phyloP scores from a whole-genome alignment of 1,140 invertebrate species.

The Eubasilissa regina region DNA sequence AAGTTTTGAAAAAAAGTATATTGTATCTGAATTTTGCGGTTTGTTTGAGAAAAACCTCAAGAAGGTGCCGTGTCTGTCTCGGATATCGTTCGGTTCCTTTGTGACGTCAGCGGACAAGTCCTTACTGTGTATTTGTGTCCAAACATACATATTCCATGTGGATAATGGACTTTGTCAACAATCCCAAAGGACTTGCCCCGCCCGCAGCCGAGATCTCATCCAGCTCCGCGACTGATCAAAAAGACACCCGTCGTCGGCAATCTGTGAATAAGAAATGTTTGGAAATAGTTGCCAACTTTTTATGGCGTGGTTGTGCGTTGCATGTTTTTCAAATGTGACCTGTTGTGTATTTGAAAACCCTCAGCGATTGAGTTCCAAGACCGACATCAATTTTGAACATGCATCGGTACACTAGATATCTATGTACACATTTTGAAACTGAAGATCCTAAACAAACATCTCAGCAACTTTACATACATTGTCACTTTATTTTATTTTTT shows the following conservation, averaged over 20 bases:
- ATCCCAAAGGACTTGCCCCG: background rate
- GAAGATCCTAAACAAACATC: constrained; percentile 7
- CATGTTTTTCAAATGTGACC: background rate
- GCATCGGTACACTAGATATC: constrained; percentile 11
- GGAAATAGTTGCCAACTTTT: background rate
- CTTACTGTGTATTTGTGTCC: constrained; percentile 27
- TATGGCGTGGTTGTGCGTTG: background rate
- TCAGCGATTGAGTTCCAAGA: constrained; percentile 1
- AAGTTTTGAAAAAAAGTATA: too few relatives aligned
- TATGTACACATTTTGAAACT: constrained; percentile 14
- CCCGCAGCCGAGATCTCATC: background rate
- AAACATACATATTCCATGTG: constrained; percentile 33
- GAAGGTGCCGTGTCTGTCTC: constrained; percentile 2
- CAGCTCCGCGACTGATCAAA: background rate
- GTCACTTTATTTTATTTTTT: constrained; percentile 10
- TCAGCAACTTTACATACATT: constrained; percentile 14
- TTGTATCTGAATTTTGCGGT: background rate
- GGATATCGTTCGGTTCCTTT: constrained; percentile 28
- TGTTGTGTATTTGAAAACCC: background rate
- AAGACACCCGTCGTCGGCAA: background rate
- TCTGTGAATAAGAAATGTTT: too few relatives aligned
- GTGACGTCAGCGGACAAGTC: background rate
- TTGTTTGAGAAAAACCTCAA: background rate
- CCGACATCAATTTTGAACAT: constrained; percentile 18
- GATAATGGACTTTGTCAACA: constrained; percentile 45